A percentile compares a stretch with the other conserved stretches of the same genome.
These are phyloP conservation scores for Lepidochitona cinerea DNA, from an alignment of 2,888 invertebrate species.

Conservation along the genomic window DNA sequence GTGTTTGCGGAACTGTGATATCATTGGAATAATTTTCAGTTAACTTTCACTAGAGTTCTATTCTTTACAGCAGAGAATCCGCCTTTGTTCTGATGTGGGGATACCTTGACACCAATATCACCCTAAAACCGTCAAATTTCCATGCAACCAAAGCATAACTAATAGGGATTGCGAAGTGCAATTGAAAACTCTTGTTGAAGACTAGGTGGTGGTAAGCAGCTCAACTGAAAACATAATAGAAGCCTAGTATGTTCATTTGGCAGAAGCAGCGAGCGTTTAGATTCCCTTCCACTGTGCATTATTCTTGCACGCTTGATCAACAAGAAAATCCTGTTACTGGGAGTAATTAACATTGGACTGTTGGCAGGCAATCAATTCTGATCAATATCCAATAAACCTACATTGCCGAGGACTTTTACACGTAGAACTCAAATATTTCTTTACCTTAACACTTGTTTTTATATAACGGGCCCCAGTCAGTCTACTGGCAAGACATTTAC, in stretches of 20 bases:
- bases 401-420: background rate
- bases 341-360: background rate
- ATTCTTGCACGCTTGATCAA: background rate
- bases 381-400: conserved; percentile 6
- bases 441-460: background rate
- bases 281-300: background rate
- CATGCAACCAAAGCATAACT: no score
- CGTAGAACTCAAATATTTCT: background rate
- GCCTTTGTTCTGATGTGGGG: background rate
- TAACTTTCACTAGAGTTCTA: no score
- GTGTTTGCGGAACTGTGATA: no score
- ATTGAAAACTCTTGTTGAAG: background rate
- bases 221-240: background rate
- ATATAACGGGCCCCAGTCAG: background rate
- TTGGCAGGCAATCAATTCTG: background rate
- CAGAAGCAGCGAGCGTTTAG: background rate
- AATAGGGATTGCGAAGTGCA: background rate
- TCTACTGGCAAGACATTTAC: background rate
- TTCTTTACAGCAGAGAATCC: no score
- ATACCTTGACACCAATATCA: background rate
- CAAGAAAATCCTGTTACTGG: conserved; percentile 6
- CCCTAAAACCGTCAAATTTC: background rate
- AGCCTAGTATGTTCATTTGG: background rate
- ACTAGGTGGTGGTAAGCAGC: background rate
- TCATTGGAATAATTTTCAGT: no score